These are phyloP conservation scores for Galeopterus variegatus DNA, from an alignment of 2,113 vertebrate species.

Conservation along the genomic window DNA sequence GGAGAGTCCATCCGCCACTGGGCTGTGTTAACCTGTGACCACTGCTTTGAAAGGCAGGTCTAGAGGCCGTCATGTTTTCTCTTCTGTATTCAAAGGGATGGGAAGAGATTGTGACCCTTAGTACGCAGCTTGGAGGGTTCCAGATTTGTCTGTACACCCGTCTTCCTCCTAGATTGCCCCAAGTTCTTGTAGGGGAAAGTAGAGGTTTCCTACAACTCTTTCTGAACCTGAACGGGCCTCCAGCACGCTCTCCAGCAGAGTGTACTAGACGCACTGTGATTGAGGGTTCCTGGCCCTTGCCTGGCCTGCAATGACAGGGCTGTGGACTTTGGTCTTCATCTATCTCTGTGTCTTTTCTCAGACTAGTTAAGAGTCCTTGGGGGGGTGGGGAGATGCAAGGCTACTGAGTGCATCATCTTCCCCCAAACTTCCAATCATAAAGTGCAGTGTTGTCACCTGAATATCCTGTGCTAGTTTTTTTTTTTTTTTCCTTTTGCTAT, in stretches of 20 bases:
- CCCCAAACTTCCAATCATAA: not conserved
- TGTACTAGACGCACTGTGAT: accelerated
- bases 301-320: accelerated
- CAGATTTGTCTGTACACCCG: not conserved
- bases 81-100: not conserved
- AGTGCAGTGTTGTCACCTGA: not conserved
- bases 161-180: not conserved
- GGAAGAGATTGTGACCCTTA: not conserved
- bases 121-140: not conserved
- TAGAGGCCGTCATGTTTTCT: accelerated
- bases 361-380: no score
- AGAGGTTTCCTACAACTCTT: not conserved
- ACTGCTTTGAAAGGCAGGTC: not conserved
- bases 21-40: not conserved
- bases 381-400: not conserved
- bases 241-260: not conserved
- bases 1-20: not conserved
- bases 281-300: not conserved
- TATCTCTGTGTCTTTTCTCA: not conserved
- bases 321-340: not conserved
- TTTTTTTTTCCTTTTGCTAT: not conserved
- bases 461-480: not conserved
- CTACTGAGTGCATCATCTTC: accelerated
- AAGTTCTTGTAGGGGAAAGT: not conserved
- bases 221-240: not conserved